Conservation (phyloP, 2,113 vertebrate genomes). For the Alexandromys fortis region DNA sequence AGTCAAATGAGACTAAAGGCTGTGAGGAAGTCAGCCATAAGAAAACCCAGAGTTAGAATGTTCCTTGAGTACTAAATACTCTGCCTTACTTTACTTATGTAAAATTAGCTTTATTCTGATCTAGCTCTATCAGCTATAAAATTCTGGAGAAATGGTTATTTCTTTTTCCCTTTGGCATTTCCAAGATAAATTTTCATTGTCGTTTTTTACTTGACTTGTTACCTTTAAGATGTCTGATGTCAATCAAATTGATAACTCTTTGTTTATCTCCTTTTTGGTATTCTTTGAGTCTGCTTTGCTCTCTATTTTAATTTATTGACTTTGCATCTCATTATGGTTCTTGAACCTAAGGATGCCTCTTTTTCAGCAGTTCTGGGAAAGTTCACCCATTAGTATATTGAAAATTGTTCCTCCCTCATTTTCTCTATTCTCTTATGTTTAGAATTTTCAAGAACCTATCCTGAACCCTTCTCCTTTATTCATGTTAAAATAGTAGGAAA, state of each 20-base stretch:
- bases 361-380: conserved; percentile 40
- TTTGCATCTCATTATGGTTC: neutral
- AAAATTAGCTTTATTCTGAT: neutral
- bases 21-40: neutral
- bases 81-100: neutral
- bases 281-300: neutral
- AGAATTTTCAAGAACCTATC: neutral
- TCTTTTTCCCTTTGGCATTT: neutral
- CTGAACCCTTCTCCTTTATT: neutral
- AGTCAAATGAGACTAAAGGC: neutral
- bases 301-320: conserved; percentile 44
- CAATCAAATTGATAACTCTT: conserved; percentile 13
- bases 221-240: conserved; percentile 24
- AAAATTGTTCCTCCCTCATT: neutral
- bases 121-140: neutral
- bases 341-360: conserved; percentile 15
- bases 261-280: neutral
- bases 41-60: neutral
- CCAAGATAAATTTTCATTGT: neutral
- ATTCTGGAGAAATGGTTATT: neutral
- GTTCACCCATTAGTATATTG: neutral
- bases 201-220: conserved; percentile 14
- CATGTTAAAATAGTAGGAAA: neutral
- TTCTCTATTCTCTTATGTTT: conserved; percentile 19
- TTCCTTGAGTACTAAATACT: neutral